Conservation (phyloP, 1,140 invertebrate genomes). For the Trissolcus basalis region DNA sequence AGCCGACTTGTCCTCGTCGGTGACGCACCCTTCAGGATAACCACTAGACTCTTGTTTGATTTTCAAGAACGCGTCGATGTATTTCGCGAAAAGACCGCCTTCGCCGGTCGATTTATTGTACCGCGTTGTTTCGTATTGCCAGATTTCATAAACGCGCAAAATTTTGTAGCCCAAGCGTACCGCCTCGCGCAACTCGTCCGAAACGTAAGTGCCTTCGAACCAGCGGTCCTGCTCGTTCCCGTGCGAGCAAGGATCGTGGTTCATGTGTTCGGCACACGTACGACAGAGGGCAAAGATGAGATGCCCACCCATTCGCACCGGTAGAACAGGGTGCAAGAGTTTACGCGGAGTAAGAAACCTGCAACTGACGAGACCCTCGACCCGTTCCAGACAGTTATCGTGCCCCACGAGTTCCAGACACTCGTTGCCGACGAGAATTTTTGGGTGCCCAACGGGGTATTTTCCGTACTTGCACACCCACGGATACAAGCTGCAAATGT, state of each 20-base stretch:
- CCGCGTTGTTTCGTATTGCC: constrained; percentile 51
- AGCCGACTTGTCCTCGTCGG: background rate
- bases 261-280: background rate
- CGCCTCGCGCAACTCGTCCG: background rate
- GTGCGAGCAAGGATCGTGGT: background rate
- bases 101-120: constrained; percentile 46
- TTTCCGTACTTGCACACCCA: background rate
- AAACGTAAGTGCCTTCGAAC: background rate
- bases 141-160: constrained; percentile 23
- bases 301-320: background rate
- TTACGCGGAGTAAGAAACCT: background rate
- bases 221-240: background rate
- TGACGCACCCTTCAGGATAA: constrained; percentile 29
- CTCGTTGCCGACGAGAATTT: background rate
- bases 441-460: background rate
- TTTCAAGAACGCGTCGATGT: constrained; percentile 24
- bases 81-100: constrained; percentile 21
- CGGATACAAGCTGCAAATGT: background rate
- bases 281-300: background rate
- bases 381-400: no score
- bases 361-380: background rate
- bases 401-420: no score
- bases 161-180: constrained; percentile 16
- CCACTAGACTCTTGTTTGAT: constrained; percentile 27
- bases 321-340: background rate